Percentiles rank a stretch among this genome's conserved stretches.
These are phyloP conservation scores for Diorhabda carinulata DNA, from an alignment of 1,140 invertebrate genomes.

Conservation along the genomic window DNA sequence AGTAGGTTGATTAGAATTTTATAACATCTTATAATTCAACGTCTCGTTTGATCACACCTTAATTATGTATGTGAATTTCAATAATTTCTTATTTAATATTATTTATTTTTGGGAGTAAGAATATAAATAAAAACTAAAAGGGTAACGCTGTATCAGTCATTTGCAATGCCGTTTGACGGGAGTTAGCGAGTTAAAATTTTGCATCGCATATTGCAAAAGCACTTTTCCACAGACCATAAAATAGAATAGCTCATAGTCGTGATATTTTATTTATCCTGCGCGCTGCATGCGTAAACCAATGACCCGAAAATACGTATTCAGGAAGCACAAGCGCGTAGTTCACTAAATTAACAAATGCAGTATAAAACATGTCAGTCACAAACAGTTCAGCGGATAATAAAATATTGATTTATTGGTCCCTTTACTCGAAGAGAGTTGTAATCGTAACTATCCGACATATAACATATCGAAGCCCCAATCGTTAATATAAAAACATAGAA, in stretches of 20 bases:
- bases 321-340: conserved; percentile 30
- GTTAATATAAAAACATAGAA: conserved; percentile 37
- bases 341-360: conserved; percentile 30
- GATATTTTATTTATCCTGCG: conserved; percentile 46
- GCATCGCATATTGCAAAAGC: conserved; percentile 41
- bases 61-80: too few relatives aligned
- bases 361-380: conserved; percentile 33
- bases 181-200: conserved; percentile 36
- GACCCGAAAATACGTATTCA: conserved; percentile 42
- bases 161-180: conserved; percentile 33
- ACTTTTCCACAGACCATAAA: conserved; percentile 45
- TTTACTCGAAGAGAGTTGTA: conserved; percentile 16
- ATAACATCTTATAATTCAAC: too few relatives aligned
- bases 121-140: conserved; percentile 11
- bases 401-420: conserved; percentile 28
- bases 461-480: conserved; percentile 29
- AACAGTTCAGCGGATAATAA: conserved; percentile 28
- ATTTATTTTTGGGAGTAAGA: neutral
- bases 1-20: too few relatives aligned
- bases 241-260: conserved; percentile 36
- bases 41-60: too few relatives aligned
- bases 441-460: conserved; percentile 26
- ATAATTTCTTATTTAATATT: neutral
- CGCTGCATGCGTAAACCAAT: conserved; percentile 39
- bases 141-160: conserved; percentile 28